A percentile compares a stretch with the other conserved stretches of the same genome.
phyloP scores from a whole-genome alignment of 2,888 invertebrate genomes.

The Nephrotoma appendiculata region DNA sequence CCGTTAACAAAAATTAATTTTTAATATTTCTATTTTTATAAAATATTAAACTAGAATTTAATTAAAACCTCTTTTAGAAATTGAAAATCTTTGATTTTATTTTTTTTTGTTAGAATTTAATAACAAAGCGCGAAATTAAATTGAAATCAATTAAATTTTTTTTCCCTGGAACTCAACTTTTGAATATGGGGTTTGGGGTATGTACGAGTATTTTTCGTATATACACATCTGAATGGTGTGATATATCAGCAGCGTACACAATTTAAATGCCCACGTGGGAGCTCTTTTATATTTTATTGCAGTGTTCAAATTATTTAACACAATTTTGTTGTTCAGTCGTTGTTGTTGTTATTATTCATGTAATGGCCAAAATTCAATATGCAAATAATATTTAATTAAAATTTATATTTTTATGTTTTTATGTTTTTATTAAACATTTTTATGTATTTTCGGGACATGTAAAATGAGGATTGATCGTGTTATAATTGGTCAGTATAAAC shows the following conservation, averaged over 20 bases:
- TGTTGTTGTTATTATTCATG: neutral
- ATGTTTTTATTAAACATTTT: neutral
- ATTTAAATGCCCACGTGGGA: neutral
- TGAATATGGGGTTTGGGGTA: neutral
- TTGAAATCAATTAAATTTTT: neutral
- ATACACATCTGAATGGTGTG: neutral
- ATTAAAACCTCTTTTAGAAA: neutral
- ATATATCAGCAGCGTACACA: neutral
- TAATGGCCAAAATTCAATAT: neutral
- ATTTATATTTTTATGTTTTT: neutral
- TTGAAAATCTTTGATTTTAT: neutral
- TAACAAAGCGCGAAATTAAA: neutral
- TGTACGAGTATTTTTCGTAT: neutral
- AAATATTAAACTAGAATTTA: neutral
- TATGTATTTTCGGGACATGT: neutral
- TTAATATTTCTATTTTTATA: neutral
- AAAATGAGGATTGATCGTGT: neutral
- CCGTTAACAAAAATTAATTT: neutral
- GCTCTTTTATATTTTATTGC: neutral
- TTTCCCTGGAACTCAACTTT: neutral
- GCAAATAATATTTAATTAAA: neutral
- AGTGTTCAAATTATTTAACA: neutral
- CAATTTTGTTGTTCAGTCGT: neutral
- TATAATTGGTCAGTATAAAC: neutral
- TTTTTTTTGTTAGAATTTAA: neutral